These are phyloP conservation scores for Rousettus madagascariensis DNA, from an alignment of 2,797 vertebrate species.

Conservation along the genomic window DNA sequence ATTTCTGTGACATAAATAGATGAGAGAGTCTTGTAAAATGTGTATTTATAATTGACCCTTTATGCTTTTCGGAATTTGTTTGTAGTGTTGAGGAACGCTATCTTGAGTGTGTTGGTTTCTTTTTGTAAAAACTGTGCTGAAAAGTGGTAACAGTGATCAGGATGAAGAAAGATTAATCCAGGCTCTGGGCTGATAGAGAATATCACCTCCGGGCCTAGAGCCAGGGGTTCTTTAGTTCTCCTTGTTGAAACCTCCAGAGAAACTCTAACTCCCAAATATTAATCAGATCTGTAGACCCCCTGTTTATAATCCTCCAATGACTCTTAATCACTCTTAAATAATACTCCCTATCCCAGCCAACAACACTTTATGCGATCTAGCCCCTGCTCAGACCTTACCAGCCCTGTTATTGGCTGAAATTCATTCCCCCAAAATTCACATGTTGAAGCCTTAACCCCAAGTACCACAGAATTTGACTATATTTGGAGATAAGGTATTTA, in stretches of 20 bases:
- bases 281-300: neutral
- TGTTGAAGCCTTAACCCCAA: neutral
- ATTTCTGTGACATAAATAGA: conserved; percentile 64
- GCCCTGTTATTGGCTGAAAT: neutral
- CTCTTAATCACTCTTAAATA: neutral
- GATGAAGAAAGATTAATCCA: neutral
- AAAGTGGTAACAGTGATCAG: neutral
- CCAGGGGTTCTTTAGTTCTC: neutral
- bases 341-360: neutral
- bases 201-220: neutral
- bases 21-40: conserved; percentile 63
- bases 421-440: neutral
- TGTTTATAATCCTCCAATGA: neutral
- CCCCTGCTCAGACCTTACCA: neutral
- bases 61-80: conserved; percentile 37
- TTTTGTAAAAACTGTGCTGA: conserved; percentile 59
- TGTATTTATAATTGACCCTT: conserved; percentile 62
- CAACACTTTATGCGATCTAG: neutral
- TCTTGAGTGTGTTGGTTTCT: conserved; percentile 45
- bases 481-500: neutral
- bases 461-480: neutral
- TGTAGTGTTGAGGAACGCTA: conserved; percentile 48
- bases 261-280: neutral
- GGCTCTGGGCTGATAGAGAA: neutral
- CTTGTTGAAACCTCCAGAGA: neutral